Evolutionary conservation across 1,140 invertebrate genomes (phyloP), one percentile per base, ranked within the genome.

Genomic region (Bombus soroeensis): DNA sequence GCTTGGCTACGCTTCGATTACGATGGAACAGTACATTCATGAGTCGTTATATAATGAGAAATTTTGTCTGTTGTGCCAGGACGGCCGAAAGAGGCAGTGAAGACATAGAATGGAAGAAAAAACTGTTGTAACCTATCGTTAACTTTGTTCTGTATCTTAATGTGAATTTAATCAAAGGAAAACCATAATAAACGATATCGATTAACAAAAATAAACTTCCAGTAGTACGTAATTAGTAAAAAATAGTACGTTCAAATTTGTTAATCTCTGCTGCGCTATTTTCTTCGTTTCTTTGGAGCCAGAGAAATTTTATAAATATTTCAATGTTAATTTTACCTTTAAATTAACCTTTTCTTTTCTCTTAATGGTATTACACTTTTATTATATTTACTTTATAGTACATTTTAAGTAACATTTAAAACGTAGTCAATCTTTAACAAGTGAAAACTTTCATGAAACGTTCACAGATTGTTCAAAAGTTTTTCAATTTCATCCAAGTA

Each of bases 61-160:
- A 82, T 37, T 74, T 74, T 64, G 25, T 47, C 37, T 32, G 71
- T 47, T 47, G n/a, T 15, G 70, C 25, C 4, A 6, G 71, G 32
- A 75, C 39, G 41, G 71, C 57, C 71, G 57, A 82, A 75, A 75
- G 32, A 47, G 71, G 25, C 81, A 75, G 71, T 37, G 81, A 66
- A 64, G 39, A 77, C 57, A 8, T 25, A 5, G 5, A 41, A 47
- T 47, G 25, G 41, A 75, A 37, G 41, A n/a, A 37, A 64, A 74
- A 64, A 53, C 4, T 25, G 9, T 18, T 28, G 3, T 10, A 32
- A 53, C 1, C 28, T 59, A 39, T 28, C 10, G 43, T 9, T 47
- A 59, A 34, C 28, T 1, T 53, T 53, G 32, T 47, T 2, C 12
- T 22, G 25, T 28, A n/a, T 15, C 15, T 41, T 13, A 10, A 28